Conservation (phyloP, 2,113 vertebrate genomes). For the Otus sunia region DNA sequence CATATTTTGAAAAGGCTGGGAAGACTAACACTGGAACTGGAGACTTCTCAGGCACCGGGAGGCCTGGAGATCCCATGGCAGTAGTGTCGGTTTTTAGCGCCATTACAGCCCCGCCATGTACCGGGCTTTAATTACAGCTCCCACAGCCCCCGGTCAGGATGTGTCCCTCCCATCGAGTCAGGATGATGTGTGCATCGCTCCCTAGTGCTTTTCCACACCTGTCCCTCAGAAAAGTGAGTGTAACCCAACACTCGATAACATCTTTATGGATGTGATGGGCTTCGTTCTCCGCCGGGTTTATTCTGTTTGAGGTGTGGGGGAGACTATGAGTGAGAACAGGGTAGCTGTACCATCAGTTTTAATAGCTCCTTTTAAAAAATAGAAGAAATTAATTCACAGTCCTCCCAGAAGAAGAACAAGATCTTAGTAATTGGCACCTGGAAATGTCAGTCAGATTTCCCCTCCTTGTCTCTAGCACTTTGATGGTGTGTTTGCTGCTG, state of each 20-base stretch:
- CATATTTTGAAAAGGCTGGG: neutral
- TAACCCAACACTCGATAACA: neutral
- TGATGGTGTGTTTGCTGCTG: slow-evolving; percentile 71
- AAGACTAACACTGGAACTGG: neutral
- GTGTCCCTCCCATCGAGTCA: neutral
- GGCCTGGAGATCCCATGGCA: neutral
- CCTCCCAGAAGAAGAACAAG: slow-evolving; percentile 48
- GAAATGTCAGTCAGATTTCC: slow-evolving; percentile 74
- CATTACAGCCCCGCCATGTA: rapidly evolving
- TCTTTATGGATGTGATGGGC: neutral
- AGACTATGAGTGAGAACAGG: neutral
- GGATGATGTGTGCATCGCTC: neutral
- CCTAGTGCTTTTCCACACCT: neutral
- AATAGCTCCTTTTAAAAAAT: slow-evolving; percentile 16
- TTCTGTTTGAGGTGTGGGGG: neutral
- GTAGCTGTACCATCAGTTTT: neutral
- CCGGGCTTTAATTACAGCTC: neutral
- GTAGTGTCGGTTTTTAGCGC: neutral
- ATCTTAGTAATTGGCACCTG: slow-evolving; percentile 68
- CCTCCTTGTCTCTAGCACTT: slow-evolving; percentile 66
- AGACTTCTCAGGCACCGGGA: neutral
- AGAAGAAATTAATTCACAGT: slow-evolving; percentile 22
- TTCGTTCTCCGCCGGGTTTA: neutral
- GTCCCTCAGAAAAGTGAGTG: neutral
- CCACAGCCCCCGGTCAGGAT: neutral